Evolutionary conservation across 2,888 invertebrate species (phyloP).

Genomic region (Apoda limacodes): DNA sequence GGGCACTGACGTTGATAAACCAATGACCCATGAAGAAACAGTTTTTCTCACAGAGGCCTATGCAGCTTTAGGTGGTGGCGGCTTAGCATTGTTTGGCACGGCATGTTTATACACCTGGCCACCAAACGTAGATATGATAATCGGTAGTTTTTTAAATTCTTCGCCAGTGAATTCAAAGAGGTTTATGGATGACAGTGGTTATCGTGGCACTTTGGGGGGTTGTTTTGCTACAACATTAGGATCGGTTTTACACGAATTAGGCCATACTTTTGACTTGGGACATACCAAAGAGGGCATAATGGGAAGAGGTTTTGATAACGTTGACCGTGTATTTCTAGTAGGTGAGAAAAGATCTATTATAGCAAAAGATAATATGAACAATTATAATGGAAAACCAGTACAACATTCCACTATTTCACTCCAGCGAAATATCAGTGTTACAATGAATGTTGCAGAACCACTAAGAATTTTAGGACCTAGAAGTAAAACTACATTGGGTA

Average conservation of each 20-base stretch:
- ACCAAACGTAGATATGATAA: conserved; percentile 74
- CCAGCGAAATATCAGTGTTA: conserved; percentile 71
- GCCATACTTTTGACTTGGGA: conserved; percentile 94
- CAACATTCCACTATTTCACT: conserved; percentile 73
- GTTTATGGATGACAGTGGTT: conserved; percentile 93
- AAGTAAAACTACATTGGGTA: conserved; percentile 64
- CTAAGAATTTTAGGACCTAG: conserved; percentile 58
- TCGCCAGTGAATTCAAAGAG: conserved; percentile 76
- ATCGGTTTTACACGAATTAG: conserved; percentile 92
- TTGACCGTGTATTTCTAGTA: conserved; percentile 81
- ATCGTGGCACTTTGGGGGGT: conserved; percentile 86
- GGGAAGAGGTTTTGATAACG: conserved; percentile 90
- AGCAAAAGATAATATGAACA: conserved; percentile 67
- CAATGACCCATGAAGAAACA: conserved; percentile 77
- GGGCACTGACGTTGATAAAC: conserved; percentile 70
- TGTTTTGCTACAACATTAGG: conserved; percentile 93
- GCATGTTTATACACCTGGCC: conserved; percentile 95
- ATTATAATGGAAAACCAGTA: conserved; percentile 69
- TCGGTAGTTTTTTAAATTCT: conserved; percentile 57
- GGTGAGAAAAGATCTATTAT: conserved; percentile 60
- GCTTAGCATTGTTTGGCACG: conserved; percentile 90
- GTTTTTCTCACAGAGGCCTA: conserved; percentile 80
- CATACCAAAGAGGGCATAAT: conserved; percentile 93
- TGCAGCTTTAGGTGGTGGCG: conserved; percentile 93
- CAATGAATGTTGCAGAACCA: conserved; percentile 71